Percentiles rank a stretch among this genome's conserved stretches.
Conservation (phyloP, 1,140 invertebrate genomes). For the Achroia grisella region DNA sequence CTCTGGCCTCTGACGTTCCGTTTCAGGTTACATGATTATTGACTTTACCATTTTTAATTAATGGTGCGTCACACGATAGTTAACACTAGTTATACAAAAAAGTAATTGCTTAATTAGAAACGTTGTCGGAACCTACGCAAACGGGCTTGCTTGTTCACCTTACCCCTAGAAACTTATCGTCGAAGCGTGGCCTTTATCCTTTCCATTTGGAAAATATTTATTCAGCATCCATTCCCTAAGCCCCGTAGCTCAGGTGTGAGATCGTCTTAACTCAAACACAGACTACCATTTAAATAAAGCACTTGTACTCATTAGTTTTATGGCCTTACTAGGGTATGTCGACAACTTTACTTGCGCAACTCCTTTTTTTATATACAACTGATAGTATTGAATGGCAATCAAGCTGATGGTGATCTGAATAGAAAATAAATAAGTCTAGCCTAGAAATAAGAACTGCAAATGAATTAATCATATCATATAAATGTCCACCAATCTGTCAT, state of each 20-base stretch:
- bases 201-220: constrained; percentile 64
- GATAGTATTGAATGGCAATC: too few species aligned
- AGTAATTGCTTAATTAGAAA: constrained; percentile 33
- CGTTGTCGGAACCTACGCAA: constrained; percentile 35
- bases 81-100: too few species aligned
- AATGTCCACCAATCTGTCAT: too few species aligned
- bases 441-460: too few species aligned
- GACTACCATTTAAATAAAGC: constrained; percentile 50
- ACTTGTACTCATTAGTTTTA: constrained; percentile 32
- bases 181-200: constrained; percentile 50
- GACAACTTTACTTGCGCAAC: background rate
- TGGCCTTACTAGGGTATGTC: background rate
- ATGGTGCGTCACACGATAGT: too few species aligned
- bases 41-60: too few species aligned
- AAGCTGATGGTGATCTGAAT: too few species aligned
- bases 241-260: constrained; percentile 51
- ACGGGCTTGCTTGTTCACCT: constrained; percentile 44
- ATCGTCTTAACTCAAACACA: constrained; percentile 54
- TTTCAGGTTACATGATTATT: too few species aligned
- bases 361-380: too few species aligned
- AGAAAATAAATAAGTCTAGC: too few species aligned
- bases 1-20: too few species aligned
- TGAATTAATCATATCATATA: too few species aligned
- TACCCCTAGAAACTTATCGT: constrained; percentile 44
- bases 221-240: constrained; percentile 62